Conservation (phyloP, 2,113 vertebrate genomes). For the Mandrillus leucophaeus region DNA sequence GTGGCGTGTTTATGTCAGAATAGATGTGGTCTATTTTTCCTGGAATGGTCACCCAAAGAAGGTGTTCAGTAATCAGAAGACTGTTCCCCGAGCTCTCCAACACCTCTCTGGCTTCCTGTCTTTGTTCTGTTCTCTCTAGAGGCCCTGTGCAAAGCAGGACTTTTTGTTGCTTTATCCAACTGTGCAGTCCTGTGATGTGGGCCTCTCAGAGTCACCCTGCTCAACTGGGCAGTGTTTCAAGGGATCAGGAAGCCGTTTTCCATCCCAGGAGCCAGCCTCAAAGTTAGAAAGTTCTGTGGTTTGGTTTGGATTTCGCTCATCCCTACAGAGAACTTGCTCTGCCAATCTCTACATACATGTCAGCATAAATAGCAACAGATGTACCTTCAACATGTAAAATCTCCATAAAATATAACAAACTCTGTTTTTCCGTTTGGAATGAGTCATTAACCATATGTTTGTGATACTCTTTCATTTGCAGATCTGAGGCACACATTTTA, state of each 20-base stretch:
- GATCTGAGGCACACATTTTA: constrained; percentile 77
- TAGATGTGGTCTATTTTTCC: neutral
- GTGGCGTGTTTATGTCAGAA: neutral
- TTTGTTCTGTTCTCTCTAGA: neutral
- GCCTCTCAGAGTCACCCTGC: constrained; percentile 72
- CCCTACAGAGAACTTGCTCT: constrained; percentile 87
- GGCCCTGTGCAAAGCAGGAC: neutral
- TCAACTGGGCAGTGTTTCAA: constrained; percentile 83
- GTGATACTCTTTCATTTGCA: constrained; percentile 80
- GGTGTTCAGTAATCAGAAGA: neutral
- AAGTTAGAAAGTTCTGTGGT: constrained; percentile 87
- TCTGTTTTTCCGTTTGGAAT: constrained; percentile 88
- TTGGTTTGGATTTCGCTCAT: constrained; percentile 89
- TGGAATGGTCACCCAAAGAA: neutral
- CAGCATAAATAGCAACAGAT: constrained; percentile 90
- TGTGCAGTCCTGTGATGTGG: constrained; percentile 48
- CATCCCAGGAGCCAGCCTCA: constrained; percentile 84
- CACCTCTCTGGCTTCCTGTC: neutral
- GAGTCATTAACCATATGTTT: constrained; percentile 89
- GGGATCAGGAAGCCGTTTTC: constrained; percentile 80
- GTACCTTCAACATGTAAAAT: constrained; percentile 88
- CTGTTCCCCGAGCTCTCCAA: neutral
- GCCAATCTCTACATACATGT: constrained; percentile 90
- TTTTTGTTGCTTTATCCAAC: constrained; percentile 35
- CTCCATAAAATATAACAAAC: constrained; percentile 87